Evolutionary conservation across 1,140 invertebrate species (phyloP).

Genomic region (Sogatella furcifera): DNA sequence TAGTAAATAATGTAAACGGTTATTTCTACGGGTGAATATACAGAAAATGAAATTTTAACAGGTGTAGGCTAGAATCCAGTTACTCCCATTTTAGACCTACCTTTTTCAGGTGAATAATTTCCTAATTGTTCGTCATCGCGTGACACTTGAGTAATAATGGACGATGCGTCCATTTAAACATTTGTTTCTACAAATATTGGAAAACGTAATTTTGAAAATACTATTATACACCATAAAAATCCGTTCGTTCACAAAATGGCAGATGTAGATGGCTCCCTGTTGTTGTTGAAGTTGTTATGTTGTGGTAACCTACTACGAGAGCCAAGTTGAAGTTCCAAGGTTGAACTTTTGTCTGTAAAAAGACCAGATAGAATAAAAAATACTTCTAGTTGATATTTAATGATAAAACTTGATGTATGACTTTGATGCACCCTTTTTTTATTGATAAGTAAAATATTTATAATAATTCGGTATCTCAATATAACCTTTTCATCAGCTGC

Average conservation of each 20-base stretch:
- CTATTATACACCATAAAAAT: constrained; percentile 12
- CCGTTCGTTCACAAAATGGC: constrained; percentile 12
- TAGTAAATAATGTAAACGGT: neutral
- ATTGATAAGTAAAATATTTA: neutral
- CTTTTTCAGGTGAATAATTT: constrained; percentile 83
- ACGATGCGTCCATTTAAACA: constrained; percentile 95
- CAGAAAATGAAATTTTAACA: constrained; percentile 8
- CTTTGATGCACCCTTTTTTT: neutral
- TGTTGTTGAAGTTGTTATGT: neutral
- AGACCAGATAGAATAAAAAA: neutral
- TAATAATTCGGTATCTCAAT: neutral
- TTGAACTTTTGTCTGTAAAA: neutral
- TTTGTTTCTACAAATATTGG: constrained; percentile 37
- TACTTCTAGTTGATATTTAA: neutral
- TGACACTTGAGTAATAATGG: constrained; percentile 94
- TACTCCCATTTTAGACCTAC: constrained; percentile 42
- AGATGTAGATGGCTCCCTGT: constrained; percentile 3
- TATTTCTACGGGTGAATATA: neutral
- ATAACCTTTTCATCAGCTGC: neutral
- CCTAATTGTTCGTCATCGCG: constrained; percentile 92
- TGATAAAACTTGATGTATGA: neutral
- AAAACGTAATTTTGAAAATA: constrained; percentile 4
- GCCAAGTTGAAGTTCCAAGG: neutral
- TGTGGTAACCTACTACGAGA: neutral
- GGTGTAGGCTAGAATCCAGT: constrained; percentile 9